A percentile compares a stretch with the other conserved stretches of the same genome.
phyloP scores from a whole-genome alignment of 2,113 vertebrate species.

The Motacilla alba region DNA sequence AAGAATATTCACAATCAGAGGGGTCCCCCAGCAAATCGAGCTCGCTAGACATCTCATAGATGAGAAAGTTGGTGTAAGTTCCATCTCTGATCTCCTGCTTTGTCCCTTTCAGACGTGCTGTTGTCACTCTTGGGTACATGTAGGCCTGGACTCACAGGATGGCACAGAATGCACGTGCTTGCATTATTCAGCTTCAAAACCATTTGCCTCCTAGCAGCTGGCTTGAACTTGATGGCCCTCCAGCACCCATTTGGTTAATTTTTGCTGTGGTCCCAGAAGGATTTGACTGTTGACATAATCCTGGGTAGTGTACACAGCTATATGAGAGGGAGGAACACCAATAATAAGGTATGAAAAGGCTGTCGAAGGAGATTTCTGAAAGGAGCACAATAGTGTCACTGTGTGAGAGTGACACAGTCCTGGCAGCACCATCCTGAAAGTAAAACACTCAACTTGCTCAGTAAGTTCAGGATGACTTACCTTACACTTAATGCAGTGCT shows the following conservation, averaged over 20 bases:
- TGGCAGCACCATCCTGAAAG: neutral
- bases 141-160: neutral
- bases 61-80: conserved; percentile 96
- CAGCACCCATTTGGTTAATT: neutral
- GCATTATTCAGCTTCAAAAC: neutral
- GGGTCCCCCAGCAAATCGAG: conserved; percentile 91
- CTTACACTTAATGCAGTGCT: neutral
- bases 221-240: neutral
- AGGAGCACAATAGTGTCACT: neutral
- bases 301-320: neutral
- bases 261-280: neutral
- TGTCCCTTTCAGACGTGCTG: neutral
- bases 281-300: neutral
- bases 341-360: neutral
- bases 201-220: neutral
- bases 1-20: conserved; percentile 94
- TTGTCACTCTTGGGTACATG: neutral
- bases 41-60: conserved; percentile 96
- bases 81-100: neutral
- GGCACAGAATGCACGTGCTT: neutral
- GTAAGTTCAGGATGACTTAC: neutral
- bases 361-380: neutral
- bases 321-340: neutral
- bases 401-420: neutral
- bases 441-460: neutral